Percentiles rank a stretch among this genome's conserved stretches.
Evolutionary conservation across 2,888 invertebrate genomes (phyloP).

Genomic region (Petrophora chlorosata): DNA sequence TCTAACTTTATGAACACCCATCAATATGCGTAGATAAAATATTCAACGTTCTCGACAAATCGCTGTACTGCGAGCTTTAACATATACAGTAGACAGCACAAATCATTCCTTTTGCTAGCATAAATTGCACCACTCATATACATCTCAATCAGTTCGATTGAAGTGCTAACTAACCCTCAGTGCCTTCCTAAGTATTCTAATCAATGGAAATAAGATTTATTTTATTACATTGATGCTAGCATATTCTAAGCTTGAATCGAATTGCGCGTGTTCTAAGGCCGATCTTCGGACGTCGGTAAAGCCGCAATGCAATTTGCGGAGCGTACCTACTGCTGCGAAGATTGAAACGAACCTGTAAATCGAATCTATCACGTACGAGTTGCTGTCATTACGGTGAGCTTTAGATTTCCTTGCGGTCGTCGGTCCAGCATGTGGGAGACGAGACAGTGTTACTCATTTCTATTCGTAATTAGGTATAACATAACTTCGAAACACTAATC

Average conservation of each 20-base stretch:
- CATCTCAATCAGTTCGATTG: conserved; percentile 27
- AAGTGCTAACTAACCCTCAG: conserved; percentile 46
- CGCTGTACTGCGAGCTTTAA: neutral
- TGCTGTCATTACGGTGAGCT: conserved; percentile 67
- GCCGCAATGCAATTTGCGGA: conserved; percentile 74
- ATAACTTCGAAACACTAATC: neutral
- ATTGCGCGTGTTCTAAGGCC: conserved; percentile 29
- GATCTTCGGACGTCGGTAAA: conserved; percentile 63
- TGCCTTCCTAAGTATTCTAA: conserved; percentile 40
- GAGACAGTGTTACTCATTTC: conserved; percentile 27
- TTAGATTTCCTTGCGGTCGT: conserved; percentile 72
- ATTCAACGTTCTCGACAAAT: conserved; percentile 5
- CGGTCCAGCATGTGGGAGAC: conserved; percentile 43
- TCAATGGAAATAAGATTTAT: conserved; percentile 52
- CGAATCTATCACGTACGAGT: conserved; percentile 75
- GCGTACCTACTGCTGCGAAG: conserved; percentile 61
- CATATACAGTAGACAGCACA: neutral
- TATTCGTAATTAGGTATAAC: conserved; percentile 21
- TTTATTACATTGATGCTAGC: conserved; percentile 25
- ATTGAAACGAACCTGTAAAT: conserved; percentile 79
- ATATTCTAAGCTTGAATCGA: conserved; percentile 18
- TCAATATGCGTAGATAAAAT: conserved; percentile 2
- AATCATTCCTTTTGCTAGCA: conserved; percentile 2
- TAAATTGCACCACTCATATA: conserved; percentile 29
- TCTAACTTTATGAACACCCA: neutral